Evolutionary conservation across 2,888 invertebrate species (phyloP).

Genomic region (Tetragonula carbonaria): DNA sequence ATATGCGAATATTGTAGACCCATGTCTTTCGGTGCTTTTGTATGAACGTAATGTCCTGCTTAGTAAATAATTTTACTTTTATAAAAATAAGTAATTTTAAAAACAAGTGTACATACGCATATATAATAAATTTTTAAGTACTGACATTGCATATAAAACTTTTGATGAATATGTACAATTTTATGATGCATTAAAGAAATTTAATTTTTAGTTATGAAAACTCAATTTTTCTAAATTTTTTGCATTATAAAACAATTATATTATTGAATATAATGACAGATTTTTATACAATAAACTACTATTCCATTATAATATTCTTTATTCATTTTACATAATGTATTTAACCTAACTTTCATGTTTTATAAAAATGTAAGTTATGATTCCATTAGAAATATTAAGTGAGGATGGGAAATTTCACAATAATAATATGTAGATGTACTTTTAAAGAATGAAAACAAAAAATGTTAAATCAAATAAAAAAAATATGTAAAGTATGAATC

Average conservation of each 20-base stretch:
- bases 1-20: slow-evolving; percentile 64
- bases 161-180: slow-evolving; percentile 76
- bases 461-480: slow-evolving; percentile 21
- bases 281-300: slow-evolving; percentile 35
- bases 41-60: slow-evolving; percentile 76
- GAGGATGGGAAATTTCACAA: neutral
- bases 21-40: slow-evolving; percentile 76
- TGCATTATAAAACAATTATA: neutral
- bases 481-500: neutral
- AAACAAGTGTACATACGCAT: slow-evolving; percentile 77
- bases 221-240: slow-evolving; percentile 11
- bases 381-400: slow-evolving; percentile 16
- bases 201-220: slow-evolving; percentile 12
- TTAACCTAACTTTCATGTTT: slow-evolving; percentile 8
- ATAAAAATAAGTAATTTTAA: slow-evolving; percentile 73
- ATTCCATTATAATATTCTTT: slow-evolving; percentile 29
- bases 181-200: slow-evolving; percentile 64
- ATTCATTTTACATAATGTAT: slow-evolving; percentile 39
- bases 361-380: neutral
- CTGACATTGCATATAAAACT: slow-evolving; percentile 74
- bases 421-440: neutral
- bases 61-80: slow-evolving; percentile 80
- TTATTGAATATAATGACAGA: slow-evolving; percentile 17
- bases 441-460: slow-evolving; percentile 5
- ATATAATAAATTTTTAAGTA: slow-evolving; percentile 72